These are phyloP conservation scores for Colius striatus DNA, from an alignment of 2,113 vertebrate species.

Conservation along the genomic window DNA sequence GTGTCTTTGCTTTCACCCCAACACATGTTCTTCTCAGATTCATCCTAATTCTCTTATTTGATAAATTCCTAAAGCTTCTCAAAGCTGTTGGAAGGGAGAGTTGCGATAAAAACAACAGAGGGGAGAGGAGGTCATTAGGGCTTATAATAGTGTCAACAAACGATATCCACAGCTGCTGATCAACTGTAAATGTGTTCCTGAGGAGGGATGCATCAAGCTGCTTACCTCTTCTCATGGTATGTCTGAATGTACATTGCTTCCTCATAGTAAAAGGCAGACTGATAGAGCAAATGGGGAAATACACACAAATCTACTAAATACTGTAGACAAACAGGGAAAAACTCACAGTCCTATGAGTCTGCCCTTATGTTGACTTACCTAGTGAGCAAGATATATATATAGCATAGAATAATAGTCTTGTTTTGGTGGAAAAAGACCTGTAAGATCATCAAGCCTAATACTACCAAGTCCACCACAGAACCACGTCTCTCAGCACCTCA, in stretches of 20 bases:
- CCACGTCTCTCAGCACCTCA: too few relatives aligned
- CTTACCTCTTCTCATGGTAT: not conserved
- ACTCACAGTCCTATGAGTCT: fast-evolving
- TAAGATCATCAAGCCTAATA: too few relatives aligned
- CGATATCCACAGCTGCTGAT: not conserved
- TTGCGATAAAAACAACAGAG: not conserved
- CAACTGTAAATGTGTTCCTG: not conserved
- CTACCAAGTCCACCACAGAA: too few relatives aligned
- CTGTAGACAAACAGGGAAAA: not conserved
- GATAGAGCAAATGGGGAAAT: not conserved
- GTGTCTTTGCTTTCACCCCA: fast-evolving
- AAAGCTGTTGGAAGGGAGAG: not conserved
- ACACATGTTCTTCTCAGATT: not conserved
- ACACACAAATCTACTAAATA: not conserved
- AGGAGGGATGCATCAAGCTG: not conserved
- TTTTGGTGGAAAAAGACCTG: too few relatives aligned
- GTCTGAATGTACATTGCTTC: not conserved
- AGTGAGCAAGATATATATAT: not conserved
- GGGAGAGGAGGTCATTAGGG: not conserved
- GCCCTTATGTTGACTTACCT: fast-evolving
- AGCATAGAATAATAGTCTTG: too few relatives aligned
- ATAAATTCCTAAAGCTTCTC: not conserved
- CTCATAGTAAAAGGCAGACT: not conserved
- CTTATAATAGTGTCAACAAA: not conserved
- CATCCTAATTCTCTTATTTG: slow-evolving; percentile 4